phyloP scores from a whole-genome alignment of 1,140 invertebrate genomes.

The Drosophila grimshawi region DNA sequence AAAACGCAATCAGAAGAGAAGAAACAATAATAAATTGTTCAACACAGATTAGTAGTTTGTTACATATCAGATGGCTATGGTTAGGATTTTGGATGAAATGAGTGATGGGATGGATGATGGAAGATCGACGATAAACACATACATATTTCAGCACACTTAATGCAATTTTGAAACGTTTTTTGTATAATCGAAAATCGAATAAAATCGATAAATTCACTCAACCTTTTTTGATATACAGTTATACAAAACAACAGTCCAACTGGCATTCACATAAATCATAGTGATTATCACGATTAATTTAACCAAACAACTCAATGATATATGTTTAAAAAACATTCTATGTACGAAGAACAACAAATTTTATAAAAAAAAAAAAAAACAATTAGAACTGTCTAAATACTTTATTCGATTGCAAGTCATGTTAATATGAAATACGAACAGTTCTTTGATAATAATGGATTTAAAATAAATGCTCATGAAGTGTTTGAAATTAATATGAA shows the following conservation, averaged over 20 bases:
- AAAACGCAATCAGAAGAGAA: conserved; percentile 32
- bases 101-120: not conserved
- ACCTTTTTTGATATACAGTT: conserved; percentile 68
- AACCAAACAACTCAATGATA: conserved; percentile 27
- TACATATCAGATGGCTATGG: conserved; percentile 66
- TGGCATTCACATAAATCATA: conserved; percentile 13
- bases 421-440: conserved; percentile 52
- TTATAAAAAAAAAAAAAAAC: conserved; percentile 58
- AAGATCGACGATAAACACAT: conserved; percentile 16
- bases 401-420: conserved; percentile 48
- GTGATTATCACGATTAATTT: conserved; percentile 6
- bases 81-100: not conserved
- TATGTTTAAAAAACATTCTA: conserved; percentile 63
- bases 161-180: conserved; percentile 21
- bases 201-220: conserved; percentile 4
- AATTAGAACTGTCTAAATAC: conserved; percentile 13
- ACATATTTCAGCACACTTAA: conserved; percentile 30
- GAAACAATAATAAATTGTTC: conserved; percentile 41
- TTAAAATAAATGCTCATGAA: conserved; percentile 62
- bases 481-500: conserved; percentile 45
- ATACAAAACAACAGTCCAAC: conserved; percentile 55
- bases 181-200: conserved; percentile 16
- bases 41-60: conserved; percentile 64
- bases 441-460: conserved; percentile 64
- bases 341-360: conserved; percentile 24